Base-by-base conservation (phyloP, 2,888 invertebrate genomes). In the Boloria selene region DNA sequence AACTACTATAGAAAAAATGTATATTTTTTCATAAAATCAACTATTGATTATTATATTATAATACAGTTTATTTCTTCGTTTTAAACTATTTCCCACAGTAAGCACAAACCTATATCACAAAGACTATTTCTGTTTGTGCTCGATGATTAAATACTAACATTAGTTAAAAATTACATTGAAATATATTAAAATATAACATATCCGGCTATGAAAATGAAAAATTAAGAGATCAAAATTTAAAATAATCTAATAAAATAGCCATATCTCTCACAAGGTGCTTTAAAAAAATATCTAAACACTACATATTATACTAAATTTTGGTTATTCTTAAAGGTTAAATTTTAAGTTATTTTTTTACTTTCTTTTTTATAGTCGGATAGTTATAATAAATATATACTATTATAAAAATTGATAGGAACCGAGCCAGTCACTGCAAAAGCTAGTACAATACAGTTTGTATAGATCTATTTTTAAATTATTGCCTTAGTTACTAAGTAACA, bases 71-170 rank as follows among this genome's bases (percentile, higher is more conserved):
- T 49, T 63, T 50, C 63, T 63, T 56, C 18, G 56, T 18, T 22
- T 10, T 2, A 45, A 51, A 59, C 49, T 44, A 61, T 14, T 47
- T 44, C 38, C 13, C 22, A 54, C 14, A 53, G 14, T 64, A 65
- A 65, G 61, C 65, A 65, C 61, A 65, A 61, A 65, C 56, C 4
- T 22, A 56, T 13, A 38, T 38, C 31, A 65, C 17, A 58, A 31
- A 49, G 14, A 54, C 22, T 16, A 22, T 18, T 61, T 13, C 26
- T n/a, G 61, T 65, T 65, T 65, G 65, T 65, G 65, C 65, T 61
- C 49, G 45, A 55, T 54, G 13, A 31, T 64, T 65, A 60, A 64
- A 42, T 42, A 31, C 61, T 61, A 42, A 38, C n/a, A 13, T 47
- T 45, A 38, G 42, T 55, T 56, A 55, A 50, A n/a, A 53, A 47